A percentile compares a stretch with the other conserved stretches of the same genome.
Conservation (phyloP, 2,797 vertebrate species). For the Hipposideros larvatus region DNA sequence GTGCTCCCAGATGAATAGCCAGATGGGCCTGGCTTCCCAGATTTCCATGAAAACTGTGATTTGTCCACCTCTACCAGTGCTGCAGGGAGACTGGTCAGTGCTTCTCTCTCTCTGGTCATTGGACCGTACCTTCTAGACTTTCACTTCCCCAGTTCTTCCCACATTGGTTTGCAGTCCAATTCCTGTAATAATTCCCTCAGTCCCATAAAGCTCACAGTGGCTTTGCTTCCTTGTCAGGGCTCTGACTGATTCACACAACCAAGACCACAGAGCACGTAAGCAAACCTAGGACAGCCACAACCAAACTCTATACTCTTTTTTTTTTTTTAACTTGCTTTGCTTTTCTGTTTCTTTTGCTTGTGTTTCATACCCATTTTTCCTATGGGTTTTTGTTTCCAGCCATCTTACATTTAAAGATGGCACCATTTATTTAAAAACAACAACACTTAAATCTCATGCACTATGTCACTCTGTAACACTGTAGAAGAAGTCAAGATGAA, state of each 20-base stretch:
- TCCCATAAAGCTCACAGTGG: not conserved
- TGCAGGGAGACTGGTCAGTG: not conserved
- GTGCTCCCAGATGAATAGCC: not conserved
- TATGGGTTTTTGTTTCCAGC: not conserved
- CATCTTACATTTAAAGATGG: not conserved
- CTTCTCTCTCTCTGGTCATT: not conserved
- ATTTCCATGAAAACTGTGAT: not conserved
- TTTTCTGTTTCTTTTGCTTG: too few species aligned
- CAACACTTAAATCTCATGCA: not conserved
- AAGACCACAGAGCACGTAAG: not conserved
- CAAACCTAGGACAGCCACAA: not conserved
- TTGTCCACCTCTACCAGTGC: not conserved
- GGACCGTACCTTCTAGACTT: not conserved
- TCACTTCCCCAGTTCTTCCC: not conserved
- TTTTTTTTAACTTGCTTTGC: not conserved
- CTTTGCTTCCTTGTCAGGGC: not conserved
- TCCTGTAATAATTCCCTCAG: not conserved
- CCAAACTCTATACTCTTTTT: not conserved
- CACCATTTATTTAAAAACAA: slow-evolving; percentile 10
- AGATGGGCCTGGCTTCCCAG: not conserved
- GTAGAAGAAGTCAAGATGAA: not conserved
- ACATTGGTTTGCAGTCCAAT: not conserved
- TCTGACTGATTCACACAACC: not conserved
- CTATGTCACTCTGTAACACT: not conserved
- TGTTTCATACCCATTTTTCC: too few species aligned